phyloP scores from a whole-genome alignment of 2,797 vertebrate genomes.

The Sebastes minor region DNA sequence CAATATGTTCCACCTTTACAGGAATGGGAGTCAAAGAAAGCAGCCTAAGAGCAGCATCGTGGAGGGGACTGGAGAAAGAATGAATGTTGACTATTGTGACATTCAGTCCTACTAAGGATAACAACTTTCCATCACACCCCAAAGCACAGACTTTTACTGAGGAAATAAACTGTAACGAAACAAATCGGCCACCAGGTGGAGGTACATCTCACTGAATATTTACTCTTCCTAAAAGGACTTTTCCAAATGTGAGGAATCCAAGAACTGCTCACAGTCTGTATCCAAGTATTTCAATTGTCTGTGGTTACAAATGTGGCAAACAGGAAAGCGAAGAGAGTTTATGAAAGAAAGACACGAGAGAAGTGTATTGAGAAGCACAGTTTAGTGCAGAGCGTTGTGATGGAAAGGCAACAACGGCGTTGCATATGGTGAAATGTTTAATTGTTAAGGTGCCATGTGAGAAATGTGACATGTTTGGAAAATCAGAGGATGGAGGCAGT shows the following conservation, averaged over 20 bases:
- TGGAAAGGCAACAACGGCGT: not conserved
- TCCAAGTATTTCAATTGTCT: not conserved
- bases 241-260: not conserved
- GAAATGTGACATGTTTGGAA: constrained; percentile 38
- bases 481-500: not conserved
- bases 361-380: constrained; percentile 17
- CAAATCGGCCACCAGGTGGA: constrained; percentile 65
- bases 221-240: not conserved
- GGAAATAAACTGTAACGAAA: constrained; percentile 39
- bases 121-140: not conserved
- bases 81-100: not conserved
- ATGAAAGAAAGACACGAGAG: constrained; percentile 5
- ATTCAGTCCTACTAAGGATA: not conserved
- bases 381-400: not conserved
- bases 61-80: constrained; percentile 1
- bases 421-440: not conserved
- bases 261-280: not conserved
- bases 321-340: not conserved
- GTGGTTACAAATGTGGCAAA: not conserved
- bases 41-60: constrained; percentile 74
- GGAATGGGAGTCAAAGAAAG: constrained; percentile 96
- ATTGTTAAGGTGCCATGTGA: not conserved
- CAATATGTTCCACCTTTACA: constrained; percentile 61
- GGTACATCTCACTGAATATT: constrained; percentile 49
- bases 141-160: constrained; percentile 1